Conservation (phyloP, 2,888 invertebrate species). For the Fragum fragum region DNA sequence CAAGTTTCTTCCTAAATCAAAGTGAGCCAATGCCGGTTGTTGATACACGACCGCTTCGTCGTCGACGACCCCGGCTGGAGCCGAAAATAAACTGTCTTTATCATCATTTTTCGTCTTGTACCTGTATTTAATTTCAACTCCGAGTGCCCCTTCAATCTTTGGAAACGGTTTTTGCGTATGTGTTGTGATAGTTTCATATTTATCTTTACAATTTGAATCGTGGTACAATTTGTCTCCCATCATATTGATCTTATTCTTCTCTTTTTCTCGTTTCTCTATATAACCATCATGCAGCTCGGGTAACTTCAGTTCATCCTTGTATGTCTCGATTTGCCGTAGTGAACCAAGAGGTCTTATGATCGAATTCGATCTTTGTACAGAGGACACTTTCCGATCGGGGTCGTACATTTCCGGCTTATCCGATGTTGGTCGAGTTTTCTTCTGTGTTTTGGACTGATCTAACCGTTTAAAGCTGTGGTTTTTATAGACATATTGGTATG, state of each 20-base stretch:
- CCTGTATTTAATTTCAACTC: constrained; percentile 55
- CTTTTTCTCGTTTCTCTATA: background rate
- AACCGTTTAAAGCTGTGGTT: constrained; percentile 56
- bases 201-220: background rate
- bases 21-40: constrained; percentile 3
- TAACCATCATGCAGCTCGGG: constrained; percentile 36
- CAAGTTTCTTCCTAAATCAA: constrained; percentile 60
- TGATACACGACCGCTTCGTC: constrained; percentile 23
- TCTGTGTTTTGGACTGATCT: constrained; percentile 36
- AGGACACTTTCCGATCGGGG: constrained; percentile 26
- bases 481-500: constrained; percentile 65
- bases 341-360: constrained; percentile 59
- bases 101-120: constrained; percentile 48
- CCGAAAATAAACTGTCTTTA: constrained; percentile 50
- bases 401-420: constrained; percentile 60
- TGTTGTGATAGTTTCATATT: background rate
- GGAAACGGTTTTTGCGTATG: constrained; percentile 45
- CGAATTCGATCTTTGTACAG: constrained; percentile 12
- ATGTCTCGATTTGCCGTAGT: constrained; percentile 47
- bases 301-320: constrained; percentile 54
- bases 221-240: constrained; percentile 40
- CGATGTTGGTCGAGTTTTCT: constrained; percentile 55
- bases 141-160: constrained; percentile 60
- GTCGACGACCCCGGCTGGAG: constrained; percentile 51
- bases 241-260: constrained; percentile 50